A percentile compares a stretch with the other conserved stretches of the same genome.
Conservation (phyloP, 2,113 vertebrate species). For the Puntigrus tetrazona region DNA sequence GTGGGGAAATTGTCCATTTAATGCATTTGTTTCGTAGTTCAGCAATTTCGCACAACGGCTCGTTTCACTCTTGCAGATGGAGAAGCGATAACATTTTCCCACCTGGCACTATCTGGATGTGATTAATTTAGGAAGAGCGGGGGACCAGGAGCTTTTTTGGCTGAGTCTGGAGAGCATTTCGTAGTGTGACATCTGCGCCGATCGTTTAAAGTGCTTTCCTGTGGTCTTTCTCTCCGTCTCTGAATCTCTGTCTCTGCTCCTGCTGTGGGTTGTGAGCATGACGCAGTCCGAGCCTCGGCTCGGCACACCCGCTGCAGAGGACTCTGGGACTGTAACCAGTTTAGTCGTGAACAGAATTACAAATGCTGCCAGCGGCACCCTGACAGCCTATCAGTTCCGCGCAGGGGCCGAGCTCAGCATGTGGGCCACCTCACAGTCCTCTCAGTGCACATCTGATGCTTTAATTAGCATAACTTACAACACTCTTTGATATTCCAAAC, state of each 20-base stretch:
- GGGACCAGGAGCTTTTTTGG: conserved; percentile 20
- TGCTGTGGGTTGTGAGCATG: conserved; percentile 52
- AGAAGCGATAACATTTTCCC: neutral
- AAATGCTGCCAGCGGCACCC: conserved; percentile 55
- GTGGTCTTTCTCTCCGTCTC: neutral
- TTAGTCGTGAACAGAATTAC: conserved; percentile 65
- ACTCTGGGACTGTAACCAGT: conserved; percentile 60
- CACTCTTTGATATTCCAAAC: neutral
- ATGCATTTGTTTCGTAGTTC: neutral
- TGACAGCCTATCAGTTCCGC: conserved; percentile 43
- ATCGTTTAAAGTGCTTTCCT: conserved; percentile 3
- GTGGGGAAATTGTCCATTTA: neutral
- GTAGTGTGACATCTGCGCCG: conserved; percentile 26
- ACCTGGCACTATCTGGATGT: neutral
- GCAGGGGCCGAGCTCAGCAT: conserved; percentile 13
- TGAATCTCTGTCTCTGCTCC: conserved; percentile 17
- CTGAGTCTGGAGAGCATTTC: conserved; percentile 8
- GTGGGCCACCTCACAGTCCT: neutral
- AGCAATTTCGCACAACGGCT: neutral
- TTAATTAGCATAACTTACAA: conserved; percentile 20
- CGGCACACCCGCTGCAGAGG: conserved; percentile 57
- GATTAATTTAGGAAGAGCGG: conserved; percentile 8
- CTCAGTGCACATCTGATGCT: neutral
- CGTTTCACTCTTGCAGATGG: neutral
- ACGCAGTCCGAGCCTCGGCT: conserved; percentile 61